Evolutionary conservation across 2,113 vertebrate genomes (phyloP).

Genomic region (Pomatostomus ruficeps): DNA sequence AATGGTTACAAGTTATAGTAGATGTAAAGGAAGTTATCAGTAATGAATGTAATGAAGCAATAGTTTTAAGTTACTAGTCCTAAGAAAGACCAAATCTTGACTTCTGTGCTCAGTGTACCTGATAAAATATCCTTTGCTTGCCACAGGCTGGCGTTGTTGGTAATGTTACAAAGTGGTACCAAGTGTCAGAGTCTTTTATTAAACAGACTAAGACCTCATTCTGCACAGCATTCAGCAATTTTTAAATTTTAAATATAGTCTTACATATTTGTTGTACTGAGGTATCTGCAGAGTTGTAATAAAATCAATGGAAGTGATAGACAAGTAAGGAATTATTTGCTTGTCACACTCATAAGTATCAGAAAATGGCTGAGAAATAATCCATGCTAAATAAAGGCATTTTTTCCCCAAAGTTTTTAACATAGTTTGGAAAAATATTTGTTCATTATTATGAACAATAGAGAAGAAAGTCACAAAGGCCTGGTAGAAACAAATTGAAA

Average conservation of each 20-base stretch:
- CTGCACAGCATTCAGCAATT: neutral
- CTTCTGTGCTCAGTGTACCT: neutral
- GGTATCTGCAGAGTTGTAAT: neutral
- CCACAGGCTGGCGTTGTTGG: neutral
- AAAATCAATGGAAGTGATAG: neutral
- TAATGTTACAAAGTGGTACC: neutral
- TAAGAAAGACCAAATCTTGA: neutral
- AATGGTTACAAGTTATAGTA: neutral
- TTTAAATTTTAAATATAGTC: neutral
- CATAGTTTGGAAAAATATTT: neutral
- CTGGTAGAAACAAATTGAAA: neutral
- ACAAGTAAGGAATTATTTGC: neutral
- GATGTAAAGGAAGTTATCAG: neutral
- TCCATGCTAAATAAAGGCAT: neutral
- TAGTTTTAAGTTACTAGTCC: neutral
- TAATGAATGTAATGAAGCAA: neutral
- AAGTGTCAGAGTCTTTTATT: neutral
- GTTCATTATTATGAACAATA: neutral
- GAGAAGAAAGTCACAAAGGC: neutral
- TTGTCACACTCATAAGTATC: fast-evolving
- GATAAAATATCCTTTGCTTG: neutral
- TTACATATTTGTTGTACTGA: neutral
- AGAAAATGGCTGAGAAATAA: neutral
- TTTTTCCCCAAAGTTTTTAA: neutral
- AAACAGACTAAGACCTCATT: neutral